Base-by-base conservation (phyloP, 2,797 vertebrate genomes). In the Echiichthys vipera region DNA sequence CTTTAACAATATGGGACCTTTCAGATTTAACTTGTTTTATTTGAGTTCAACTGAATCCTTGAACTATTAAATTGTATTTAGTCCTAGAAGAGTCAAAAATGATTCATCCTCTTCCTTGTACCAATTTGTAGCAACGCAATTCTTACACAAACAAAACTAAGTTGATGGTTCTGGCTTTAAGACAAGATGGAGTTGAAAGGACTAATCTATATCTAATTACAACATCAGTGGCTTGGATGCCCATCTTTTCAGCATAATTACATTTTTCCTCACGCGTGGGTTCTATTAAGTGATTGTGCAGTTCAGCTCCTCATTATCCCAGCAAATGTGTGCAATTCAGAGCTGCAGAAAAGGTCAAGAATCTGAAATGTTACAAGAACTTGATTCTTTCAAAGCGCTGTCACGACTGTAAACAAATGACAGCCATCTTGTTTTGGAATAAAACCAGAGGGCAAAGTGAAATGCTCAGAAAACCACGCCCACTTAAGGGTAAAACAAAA, bases 171-270 rank as follows among this genome's bases (percentile, higher is more conserved):
- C 43, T 18, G 45, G 42, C 25, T 65, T 65, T n/a, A 39, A 71
- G 56, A 80, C 53, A 34, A 69, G 47, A 66, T 37, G 58, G 20
- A 43, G 49, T 63, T 79, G 22, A 68, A 57, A 62, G 25, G 46
- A n/a, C n/a, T n/a, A n/a, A 53, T 84, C 57, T 76, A 63, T 80
- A 77, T 66, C 66, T 77, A 82, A 67, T 85, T 83, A 79, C 47
- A 67, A 45, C 56, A 54, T 80, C 63, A 67, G 49, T 56, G 59
- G 55, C 51, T 53, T 30, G 45, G 39, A 69, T 71, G 70, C 37
- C 61, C 75, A 76, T 59, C 49, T 71, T 56, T 78, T 39, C 54
- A 18, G 47, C 54, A 34, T 68, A 84, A 86, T 88, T 84, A 66
- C 50, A 77, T 69, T 76, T 68, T 78, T 72, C 73, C 69, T 50